Evolutionary conservation across 2,113 vertebrate species (phyloP).

Genomic region (Lucifuga dentata): DNA sequence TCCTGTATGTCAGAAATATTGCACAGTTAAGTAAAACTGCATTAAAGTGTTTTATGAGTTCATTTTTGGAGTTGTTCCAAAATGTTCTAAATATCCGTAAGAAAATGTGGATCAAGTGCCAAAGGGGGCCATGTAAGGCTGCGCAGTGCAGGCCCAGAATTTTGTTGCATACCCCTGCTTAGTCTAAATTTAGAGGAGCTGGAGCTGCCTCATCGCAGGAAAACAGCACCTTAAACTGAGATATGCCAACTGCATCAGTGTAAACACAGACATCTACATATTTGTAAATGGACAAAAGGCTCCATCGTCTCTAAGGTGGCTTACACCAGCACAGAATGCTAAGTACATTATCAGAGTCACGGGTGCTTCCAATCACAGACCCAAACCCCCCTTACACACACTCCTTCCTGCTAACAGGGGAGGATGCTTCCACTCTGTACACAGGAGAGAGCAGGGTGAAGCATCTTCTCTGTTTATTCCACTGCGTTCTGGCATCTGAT

Average conservation of each 20-base stretch:
- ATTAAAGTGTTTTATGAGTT: too few relatives aligned
- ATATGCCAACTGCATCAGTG: background rate
- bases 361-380: slow-evolving; percentile 41
- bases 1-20: too few relatives aligned
- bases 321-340: slow-evolving; percentile 34
- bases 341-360: slow-evolving; percentile 41
- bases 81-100: too few relatives aligned
- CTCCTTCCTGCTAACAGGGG: slow-evolving; percentile 36
- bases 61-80: too few relatives aligned
- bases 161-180: too few relatives aligned
- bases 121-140: too few relatives aligned
- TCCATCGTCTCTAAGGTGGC: slow-evolving; percentile 9
- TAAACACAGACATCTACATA: slow-evolving; percentile 27
- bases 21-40: too few relatives aligned
- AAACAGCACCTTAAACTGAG: background rate
- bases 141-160: too few relatives aligned
- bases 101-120: too few relatives aligned
- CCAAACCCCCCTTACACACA: background rate
- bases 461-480: slow-evolving; percentile 46
- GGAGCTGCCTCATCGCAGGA: background rate
- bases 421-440: slow-evolving; percentile 31
- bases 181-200: background rate
- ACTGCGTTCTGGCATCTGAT: slow-evolving; percentile 30
- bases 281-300: slow-evolving; percentile 39
- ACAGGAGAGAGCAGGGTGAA: slow-evolving; percentile 32